Evolutionary conservation across 2,113 vertebrate species (phyloP).

Genomic region (Romanogobio albipinnatus): DNA sequence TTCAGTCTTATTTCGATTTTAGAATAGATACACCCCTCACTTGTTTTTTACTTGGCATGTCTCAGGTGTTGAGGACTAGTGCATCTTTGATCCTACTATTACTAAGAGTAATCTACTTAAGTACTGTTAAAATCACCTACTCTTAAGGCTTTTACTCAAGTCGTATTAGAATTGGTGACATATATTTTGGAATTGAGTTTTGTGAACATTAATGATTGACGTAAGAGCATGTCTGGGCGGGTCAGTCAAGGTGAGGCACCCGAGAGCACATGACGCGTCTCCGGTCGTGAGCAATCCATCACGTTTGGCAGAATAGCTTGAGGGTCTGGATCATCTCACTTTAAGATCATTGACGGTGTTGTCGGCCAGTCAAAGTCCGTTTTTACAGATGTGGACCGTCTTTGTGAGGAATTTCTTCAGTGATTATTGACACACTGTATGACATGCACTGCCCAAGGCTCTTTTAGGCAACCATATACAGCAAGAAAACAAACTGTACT

Average conservation of each 20-base stretch:
- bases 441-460: not conserved
- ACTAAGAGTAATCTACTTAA: too few relatives aligned
- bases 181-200: not conserved
- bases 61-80: too few relatives aligned
- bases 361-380: not conserved
- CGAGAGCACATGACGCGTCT: not conserved
- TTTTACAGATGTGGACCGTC: not conserved
- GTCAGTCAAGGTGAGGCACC: not conserved
- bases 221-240: not conserved
- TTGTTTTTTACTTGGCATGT: too few relatives aligned
- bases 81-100: too few relatives aligned
- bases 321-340: slow-evolving; percentile 1
- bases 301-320: slow-evolving; percentile 5
- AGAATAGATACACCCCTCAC: too few relatives aligned
- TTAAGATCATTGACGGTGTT: not conserved
- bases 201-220: slow-evolving; percentile 30
- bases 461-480: not conserved
- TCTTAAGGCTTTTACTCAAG: too few relatives aligned
- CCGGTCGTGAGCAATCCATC: not conserved
- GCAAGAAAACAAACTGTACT: not conserved
- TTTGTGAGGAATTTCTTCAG: not conserved
- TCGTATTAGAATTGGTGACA: too few relatives aligned
- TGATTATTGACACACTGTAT: not conserved
- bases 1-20: too few relatives aligned
- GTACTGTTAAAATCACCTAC: too few relatives aligned